A percentile compares a stretch with the other conserved stretches of the same genome.
Conservation (phyloP, 2,797 vertebrate genomes). For the Phataginus tricuspis region DNA sequence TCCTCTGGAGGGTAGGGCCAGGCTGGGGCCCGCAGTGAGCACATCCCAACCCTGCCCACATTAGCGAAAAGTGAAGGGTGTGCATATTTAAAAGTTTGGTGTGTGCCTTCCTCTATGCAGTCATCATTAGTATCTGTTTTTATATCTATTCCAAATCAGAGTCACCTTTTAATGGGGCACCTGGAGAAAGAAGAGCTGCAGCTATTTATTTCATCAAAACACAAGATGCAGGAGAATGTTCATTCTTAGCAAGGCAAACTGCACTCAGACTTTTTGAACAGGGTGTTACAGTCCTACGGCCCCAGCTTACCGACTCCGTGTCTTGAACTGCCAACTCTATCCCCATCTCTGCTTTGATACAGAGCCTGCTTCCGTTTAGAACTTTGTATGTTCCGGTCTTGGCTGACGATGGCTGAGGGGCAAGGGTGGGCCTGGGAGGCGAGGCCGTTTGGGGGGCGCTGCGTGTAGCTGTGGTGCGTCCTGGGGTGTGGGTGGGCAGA, state of each 20-base stretch:
- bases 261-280: not conserved
- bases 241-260: not conserved
- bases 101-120: not conserved
- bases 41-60: too few species aligned
- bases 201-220: not conserved
- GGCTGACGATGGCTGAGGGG: slow-evolving; percentile 69
- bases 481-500: not conserved
- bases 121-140: not conserved
- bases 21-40: not conserved
- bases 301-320: slow-evolving; percentile 74
- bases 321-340: slow-evolving; percentile 80
- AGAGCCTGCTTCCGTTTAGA: slow-evolving; percentile 75
- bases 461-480: not conserved
- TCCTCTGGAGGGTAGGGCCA: not conserved
- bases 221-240: not conserved
- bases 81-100: not conserved
- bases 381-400: slow-evolving; percentile 83
- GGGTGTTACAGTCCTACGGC: not conserved
- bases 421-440: slow-evolving; percentile 54
- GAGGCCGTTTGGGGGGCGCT: not conserved
- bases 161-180: not conserved
- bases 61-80: not conserved
- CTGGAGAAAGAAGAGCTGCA: not conserved
- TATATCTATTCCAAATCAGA: not conserved
- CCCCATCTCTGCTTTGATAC: slow-evolving; percentile 84